Evolutionary conservation across 2,888 invertebrate species (phyloP).

Genomic region (Dichetophora obliterata): DNA sequence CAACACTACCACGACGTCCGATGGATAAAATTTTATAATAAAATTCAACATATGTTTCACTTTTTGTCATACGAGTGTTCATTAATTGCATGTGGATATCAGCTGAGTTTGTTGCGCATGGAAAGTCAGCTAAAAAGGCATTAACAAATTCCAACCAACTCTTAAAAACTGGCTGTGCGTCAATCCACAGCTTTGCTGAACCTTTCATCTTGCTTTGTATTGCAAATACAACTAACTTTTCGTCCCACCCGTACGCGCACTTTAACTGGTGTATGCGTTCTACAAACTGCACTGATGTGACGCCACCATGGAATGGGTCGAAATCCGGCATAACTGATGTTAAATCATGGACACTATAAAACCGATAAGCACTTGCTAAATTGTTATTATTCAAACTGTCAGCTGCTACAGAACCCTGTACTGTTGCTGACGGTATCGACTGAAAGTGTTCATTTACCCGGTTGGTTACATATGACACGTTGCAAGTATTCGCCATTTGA

Average conservation of each 20-base stretch:
- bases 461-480: no score
- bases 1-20: constrained; percentile 41
- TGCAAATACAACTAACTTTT: constrained; percentile 36
- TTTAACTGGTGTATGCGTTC: constrained; percentile 39
- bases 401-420: no score
- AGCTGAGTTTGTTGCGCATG: constrained; percentile 36
- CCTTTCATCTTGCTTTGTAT: constrained; percentile 42
- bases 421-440: no score
- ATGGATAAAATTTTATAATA: constrained; percentile 42
- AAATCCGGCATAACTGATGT: not conserved
- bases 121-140: constrained; percentile 42
- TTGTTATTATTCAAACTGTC: no score
- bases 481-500: no score
- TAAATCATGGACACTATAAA: not conserved
- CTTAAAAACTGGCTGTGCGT: constrained; percentile 39
- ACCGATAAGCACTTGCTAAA: not conserved
- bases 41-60: constrained; percentile 33
- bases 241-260: constrained; percentile 42
- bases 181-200: constrained; percentile 41
- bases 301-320: not conserved
- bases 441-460: no score
- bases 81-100: constrained; percentile 45
- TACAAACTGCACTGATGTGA: constrained; percentile 1
- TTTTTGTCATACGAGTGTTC: constrained; percentile 33
- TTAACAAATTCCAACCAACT: constrained; percentile 34